These are phyloP conservation scores for Elephantulus edwardii DNA, from an alignment of 2,113 vertebrate species.

Conservation along the genomic window DNA sequence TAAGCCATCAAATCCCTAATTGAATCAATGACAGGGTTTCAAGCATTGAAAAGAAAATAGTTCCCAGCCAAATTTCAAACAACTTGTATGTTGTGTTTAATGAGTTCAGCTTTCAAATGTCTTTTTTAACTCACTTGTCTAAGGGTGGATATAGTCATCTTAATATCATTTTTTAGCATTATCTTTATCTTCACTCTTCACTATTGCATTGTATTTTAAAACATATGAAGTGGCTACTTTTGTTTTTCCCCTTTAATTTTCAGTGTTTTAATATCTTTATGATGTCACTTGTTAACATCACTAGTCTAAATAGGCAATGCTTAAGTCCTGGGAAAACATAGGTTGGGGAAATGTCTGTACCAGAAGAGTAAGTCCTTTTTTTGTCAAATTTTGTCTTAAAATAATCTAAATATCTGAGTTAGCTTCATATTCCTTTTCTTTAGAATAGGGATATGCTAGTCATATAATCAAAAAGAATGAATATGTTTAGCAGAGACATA, in stretches of 20 bases:
- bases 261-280: conserved; percentile 49
- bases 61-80: neutral
- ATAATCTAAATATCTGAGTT: neutral
- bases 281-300: conserved; percentile 65
- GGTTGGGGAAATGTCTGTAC: conserved; percentile 74
- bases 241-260: conserved; percentile 39
- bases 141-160: neutral
- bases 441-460: neutral
- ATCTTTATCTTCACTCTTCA: neutral
- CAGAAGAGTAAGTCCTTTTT: conserved; percentile 75
- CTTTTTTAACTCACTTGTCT: neutral
- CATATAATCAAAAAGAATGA: neutral
- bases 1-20: too few species aligned
- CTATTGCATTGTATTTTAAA: conserved; percentile 9
- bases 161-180: neutral
- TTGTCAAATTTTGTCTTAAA: conserved; percentile 51
- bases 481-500: neutral
- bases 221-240: neutral
- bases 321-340: conserved; percentile 65
- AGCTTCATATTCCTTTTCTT: conserved; percentile 34
- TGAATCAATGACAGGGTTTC: neutral
- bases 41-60: neutral
- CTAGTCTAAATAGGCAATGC: neutral
- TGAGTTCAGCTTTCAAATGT: neutral
- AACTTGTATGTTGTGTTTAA: neutral